Evolutionary conservation across 1,140 invertebrate genomes (phyloP).

Genomic region (Penaeus japonicus): DNA sequence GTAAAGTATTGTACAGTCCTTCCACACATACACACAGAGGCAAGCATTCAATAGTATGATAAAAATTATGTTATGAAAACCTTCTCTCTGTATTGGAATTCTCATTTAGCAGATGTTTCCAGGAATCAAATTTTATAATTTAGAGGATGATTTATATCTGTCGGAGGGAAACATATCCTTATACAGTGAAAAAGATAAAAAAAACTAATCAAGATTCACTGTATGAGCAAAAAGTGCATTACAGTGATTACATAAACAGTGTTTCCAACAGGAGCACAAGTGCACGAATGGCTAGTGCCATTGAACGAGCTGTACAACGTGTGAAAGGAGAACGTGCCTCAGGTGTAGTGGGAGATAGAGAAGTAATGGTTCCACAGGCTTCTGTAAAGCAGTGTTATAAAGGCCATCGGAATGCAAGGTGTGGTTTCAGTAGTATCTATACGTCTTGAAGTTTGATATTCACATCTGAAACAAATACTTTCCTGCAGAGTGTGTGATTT

Average conservation of each 20-base stretch:
- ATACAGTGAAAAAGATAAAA: too few species aligned
- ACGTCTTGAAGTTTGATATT: neutral
- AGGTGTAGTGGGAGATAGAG: constrained; percentile 27
- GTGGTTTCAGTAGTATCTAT: neutral
- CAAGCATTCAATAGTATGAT: too few species aligned
- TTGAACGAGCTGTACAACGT: constrained; percentile 60
- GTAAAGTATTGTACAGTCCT: neutral
- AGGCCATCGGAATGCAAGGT: constrained; percentile 83
- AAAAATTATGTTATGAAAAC: too few species aligned
- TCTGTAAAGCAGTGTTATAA: constrained; percentile 76
- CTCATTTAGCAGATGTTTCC: too few species aligned
- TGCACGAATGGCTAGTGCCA: constrained; percentile 50
- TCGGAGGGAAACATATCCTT: too few species aligned
- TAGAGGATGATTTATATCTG: too few species aligned
- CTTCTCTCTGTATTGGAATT: too few species aligned
- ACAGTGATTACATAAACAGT: neutral
- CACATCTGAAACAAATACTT: neutral
- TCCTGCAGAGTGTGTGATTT: neutral
- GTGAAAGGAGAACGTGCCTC: constrained; percentile 51
- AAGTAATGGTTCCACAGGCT: constrained; percentile 46
- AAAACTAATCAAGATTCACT: too few species aligned
- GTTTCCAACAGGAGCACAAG: constrained; percentile 3
- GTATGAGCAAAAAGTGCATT: too few species aligned
- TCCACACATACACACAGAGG: too few species aligned
- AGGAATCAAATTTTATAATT: too few species aligned